Base-by-base conservation (phyloP, 1,140 invertebrate genomes). In the Drosophila azteca region DNA sequence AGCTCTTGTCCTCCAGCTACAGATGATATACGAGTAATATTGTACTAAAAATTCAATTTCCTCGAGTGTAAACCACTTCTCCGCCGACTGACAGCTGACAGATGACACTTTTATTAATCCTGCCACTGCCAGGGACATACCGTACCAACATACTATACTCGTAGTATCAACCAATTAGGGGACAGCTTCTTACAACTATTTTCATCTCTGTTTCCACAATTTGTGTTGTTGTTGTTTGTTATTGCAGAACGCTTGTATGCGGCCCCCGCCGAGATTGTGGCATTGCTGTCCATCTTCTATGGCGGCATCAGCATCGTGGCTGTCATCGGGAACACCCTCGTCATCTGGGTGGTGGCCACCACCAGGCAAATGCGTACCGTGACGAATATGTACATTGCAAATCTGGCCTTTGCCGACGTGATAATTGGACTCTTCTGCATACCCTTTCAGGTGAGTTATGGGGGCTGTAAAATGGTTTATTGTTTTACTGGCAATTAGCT, bases 361-460 rank as follows among this genome's bases (percentile, higher is more conserved):
- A 95, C 95, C 6, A 90, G 93, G 9, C 92, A 94, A 22, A 96
- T 97, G 96, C 96, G 96, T 58, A 96, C 95, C 50, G 95, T 96
- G 58, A 97, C 96, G 20, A 97, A 96, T 89, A 95, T 95, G 79
- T 96, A 96, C 92, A 97, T 97, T 50, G 95, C 95, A 1, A 96
- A 96, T 92, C 92, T 96, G 66, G 95, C 95, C 3, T 90, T 96
- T 60, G 95, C 95, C 11, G 96, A 96, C 84, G 95, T 96, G 66
- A 94, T 96, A 58, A 96, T 96, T 88, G 95, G 95, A 63, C 91
- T 96, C 41, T 96, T 96, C 79, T 94, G 95, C 46, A 95, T 96
- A 91, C 96, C 96, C 50, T 97, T 97, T 92, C 96, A 95, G 93
- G 95, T 95, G 92, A 93, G 92, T 77, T 51, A 20, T 15, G 39